A percentile compares a stretch with the other conserved stretches of the same genome.
Conservation (phyloP, 1,140 invertebrate species). For the Pteromalus puparum region DNA sequence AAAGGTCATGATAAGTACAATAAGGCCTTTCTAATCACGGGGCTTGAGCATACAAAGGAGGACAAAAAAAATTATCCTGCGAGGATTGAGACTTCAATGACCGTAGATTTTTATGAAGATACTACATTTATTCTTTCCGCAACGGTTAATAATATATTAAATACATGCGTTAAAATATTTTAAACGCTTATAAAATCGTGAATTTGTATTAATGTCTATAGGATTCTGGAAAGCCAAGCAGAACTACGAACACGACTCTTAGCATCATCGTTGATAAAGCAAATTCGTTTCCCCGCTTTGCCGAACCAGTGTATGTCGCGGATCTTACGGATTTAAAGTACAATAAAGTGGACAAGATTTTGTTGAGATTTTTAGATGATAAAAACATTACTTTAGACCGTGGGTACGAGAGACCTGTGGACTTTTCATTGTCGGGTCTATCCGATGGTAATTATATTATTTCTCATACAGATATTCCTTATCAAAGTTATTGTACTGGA, state of each 20-base stretch:
- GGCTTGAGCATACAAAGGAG: neutral
- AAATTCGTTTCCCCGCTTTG: slow-evolving; percentile 39
- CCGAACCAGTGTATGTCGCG: slow-evolving; percentile 14
- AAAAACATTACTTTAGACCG: neutral
- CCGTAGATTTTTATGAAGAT: neutral
- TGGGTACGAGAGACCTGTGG: neutral
- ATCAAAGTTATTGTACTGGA: neutral
- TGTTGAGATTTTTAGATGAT: neutral
- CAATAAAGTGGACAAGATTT: neutral
- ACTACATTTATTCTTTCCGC: neutral
- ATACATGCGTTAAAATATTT: neutral
- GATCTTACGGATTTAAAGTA: neutral
- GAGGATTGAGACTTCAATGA: neutral
- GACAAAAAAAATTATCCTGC: neutral
- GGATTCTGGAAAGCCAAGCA: slow-evolving; percentile 10
- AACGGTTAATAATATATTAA: neutral
- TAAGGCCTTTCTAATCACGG: neutral
- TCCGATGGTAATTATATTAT: neutral
- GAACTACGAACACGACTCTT: neutral
- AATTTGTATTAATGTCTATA: slow-evolving; percentile 2
- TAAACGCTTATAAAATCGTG: neutral
- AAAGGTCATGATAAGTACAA: neutral
- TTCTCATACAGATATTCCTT: neutral
- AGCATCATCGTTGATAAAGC: slow-evolving; percentile 13
- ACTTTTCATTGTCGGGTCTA: neutral